Percentiles rank a stretch among this genome's conserved stretches.
phyloP scores from a whole-genome alignment of 2,113 vertebrate genomes.

The Periophthalmodon schlosseri region DNA sequence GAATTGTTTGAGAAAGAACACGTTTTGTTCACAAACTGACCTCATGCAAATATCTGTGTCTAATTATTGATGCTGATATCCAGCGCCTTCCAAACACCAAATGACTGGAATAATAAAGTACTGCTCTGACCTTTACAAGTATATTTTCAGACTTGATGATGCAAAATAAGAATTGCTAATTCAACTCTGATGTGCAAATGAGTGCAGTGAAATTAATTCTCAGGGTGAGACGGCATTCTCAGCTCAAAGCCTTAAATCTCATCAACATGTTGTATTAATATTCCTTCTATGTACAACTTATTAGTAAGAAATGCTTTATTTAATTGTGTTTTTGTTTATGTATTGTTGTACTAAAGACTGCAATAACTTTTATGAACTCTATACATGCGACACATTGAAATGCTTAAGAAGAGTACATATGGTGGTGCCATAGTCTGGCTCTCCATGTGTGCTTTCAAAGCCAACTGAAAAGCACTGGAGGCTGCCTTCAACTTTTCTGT shows the following conservation, averaged over 20 bases:
- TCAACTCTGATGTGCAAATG: conserved; percentile 43
- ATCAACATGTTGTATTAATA: not conserved
- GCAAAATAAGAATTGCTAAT: conserved; percentile 28
- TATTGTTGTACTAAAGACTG: not conserved
- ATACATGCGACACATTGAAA: not conserved
- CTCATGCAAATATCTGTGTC: not conserved
- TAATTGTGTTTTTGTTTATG: not conserved
- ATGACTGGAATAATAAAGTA: conserved; percentile 17
- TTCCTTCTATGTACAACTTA: not conserved
- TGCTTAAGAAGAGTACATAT: not conserved
- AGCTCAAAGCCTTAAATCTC: not conserved
- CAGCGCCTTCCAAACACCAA: not conserved
- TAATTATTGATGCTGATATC: conserved; percentile 10
- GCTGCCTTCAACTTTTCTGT: not conserved
- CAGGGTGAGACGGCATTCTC: not conserved
- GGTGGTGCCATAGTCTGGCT: not conserved
- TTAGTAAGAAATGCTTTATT: not conserved
- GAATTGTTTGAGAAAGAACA: not conserved
- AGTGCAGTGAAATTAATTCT: conserved; percentile 29
- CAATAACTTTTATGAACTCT: not conserved
- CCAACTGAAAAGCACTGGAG: conserved; percentile 27
- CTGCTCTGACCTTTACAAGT: conserved; percentile 17
- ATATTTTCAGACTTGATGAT: conserved; percentile 15
- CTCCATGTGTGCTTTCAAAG: conserved; percentile 28
- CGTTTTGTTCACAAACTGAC: not conserved